Evolutionary conservation across 1,140 invertebrate species (phyloP).

Genomic region (Medauroidea extradentata): DNA sequence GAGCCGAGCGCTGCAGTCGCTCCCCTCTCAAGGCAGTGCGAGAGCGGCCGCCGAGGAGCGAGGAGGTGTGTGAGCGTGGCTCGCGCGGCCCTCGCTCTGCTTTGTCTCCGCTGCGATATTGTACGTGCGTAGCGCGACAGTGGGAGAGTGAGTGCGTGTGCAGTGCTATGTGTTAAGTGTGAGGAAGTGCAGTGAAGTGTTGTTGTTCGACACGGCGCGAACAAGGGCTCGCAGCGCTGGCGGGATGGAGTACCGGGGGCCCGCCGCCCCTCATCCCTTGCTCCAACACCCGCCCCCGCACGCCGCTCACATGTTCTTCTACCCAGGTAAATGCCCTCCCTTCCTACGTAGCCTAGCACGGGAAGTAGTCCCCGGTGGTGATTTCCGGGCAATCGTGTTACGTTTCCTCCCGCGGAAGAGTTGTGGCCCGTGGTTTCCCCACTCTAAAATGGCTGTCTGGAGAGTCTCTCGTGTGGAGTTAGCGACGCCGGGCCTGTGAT

Average conservation of each 20-base stretch:
- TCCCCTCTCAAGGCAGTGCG: background rate
- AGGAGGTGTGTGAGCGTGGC: background rate
- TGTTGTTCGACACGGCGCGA: slow-evolving; percentile 8
- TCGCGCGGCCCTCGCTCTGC: background rate
- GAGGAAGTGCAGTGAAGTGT: background rate
- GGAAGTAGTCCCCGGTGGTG: too few relatives aligned
- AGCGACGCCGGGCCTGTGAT: too few relatives aligned
- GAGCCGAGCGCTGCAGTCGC: background rate
- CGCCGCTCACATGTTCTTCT: slow-evolving; percentile 9
- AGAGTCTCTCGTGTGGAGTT: too few relatives aligned
- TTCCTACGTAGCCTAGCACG: too few relatives aligned
- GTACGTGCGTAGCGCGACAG: background rate
- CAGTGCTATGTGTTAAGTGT: background rate
- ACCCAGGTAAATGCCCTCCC: too few relatives aligned
- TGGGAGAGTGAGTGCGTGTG: slow-evolving; percentile 2
- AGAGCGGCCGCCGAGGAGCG: background rate
- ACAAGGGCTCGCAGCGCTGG: slow-evolving; percentile 2
- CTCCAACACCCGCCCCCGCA: slow-evolving; percentile 10
- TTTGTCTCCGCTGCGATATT: too few relatives aligned
- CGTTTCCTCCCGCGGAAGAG: too few relatives aligned
- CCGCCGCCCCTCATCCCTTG: slow-evolving; percentile 13
- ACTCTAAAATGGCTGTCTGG: too few relatives aligned
- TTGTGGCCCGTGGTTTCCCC: too few relatives aligned
- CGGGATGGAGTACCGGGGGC: slow-evolving; percentile 15
- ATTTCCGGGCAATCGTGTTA: too few relatives aligned